These are phyloP conservation scores for Sycophila sp. DNA, from an alignment of 1,140 invertebrate species.

Conservation along the genomic window DNA sequence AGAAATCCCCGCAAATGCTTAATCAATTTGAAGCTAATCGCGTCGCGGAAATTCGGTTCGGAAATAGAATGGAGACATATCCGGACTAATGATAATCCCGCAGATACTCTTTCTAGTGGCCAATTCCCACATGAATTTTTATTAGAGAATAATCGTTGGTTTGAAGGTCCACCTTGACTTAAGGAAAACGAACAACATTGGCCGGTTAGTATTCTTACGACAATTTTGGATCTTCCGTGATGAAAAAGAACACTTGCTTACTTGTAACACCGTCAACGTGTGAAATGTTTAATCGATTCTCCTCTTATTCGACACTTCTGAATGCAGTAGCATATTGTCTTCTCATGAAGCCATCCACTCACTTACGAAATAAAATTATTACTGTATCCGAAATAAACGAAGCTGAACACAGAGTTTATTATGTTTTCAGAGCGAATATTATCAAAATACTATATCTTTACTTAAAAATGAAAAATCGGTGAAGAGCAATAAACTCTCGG, in stretches of 20 bases:
- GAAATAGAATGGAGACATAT: slow-evolving; percentile 46
- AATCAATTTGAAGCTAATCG: slow-evolving; percentile 43
- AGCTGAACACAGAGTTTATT: neutral
- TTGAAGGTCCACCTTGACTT: slow-evolving; percentile 7
- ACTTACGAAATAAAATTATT: neutral
- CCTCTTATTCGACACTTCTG: neutral
- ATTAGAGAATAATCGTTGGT: neutral
- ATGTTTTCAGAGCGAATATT: neutral
- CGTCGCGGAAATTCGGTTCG: slow-evolving; percentile 39
- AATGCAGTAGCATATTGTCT: neutral
- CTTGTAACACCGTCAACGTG: neutral
- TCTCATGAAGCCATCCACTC: neutral
- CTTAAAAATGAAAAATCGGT: too few species aligned
- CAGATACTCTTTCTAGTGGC: slow-evolving; percentile 42
- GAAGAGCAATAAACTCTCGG: neutral
- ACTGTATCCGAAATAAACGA: neutral
- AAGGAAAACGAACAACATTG: neutral
- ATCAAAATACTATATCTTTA: neutral
- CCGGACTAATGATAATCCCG: slow-evolving; percentile 44
- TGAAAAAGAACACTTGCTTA: neutral
- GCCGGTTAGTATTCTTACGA: neutral
- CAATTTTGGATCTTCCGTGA: neutral
- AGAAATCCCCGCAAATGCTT: slow-evolving; percentile 22
- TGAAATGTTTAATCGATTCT: neutral
- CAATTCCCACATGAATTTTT: slow-evolving; percentile 3